Conservation (phyloP, 2,797 vertebrate genomes). For the Acestrorhynchus altus region DNA sequence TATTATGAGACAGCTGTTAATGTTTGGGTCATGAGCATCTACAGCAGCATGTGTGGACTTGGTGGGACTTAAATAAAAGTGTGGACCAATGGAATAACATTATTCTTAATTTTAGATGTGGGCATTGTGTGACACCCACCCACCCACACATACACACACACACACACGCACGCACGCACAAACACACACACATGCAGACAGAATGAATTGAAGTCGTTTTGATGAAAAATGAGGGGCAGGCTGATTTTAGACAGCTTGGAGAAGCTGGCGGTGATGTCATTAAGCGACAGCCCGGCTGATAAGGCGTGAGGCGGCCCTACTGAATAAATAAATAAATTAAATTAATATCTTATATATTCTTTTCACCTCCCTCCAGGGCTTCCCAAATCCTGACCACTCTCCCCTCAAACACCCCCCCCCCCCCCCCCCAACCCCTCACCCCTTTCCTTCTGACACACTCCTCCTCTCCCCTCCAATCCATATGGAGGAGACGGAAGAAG, state of each 20-base stretch:
- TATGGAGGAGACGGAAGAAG: slow-evolving; percentile 55
- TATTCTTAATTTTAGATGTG: slow-evolving; percentile 51
- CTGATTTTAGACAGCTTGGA: slow-evolving; percentile 76
- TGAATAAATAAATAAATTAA: slow-evolving; percentile 86
- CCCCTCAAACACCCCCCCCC: slow-evolving; percentile 67
- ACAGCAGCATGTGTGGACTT: slow-evolving; percentile 16
- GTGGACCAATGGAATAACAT: slow-evolving; percentile 44
- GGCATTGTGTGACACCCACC: slow-evolving; percentile 42
- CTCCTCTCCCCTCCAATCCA: slow-evolving; percentile 68
- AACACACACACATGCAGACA: slow-evolving; percentile 23
- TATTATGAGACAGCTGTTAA: background rate
- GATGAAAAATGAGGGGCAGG: slow-evolving; percentile 72
- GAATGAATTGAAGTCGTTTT: slow-evolving; percentile 72
- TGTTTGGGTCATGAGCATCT: slow-evolving; percentile 16
- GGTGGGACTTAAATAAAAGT: slow-evolving; percentile 29
- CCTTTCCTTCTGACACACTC: slow-evolving; percentile 59
- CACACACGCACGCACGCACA: slow-evolving; percentile 42
- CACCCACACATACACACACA: slow-evolving; percentile 36
- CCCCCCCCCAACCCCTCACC: slow-evolving; percentile 65
- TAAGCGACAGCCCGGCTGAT: slow-evolving; percentile 75
- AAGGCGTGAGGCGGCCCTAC: slow-evolving; percentile 67
- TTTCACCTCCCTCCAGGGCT: slow-evolving; percentile 73
- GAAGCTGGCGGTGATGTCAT: slow-evolving; percentile 77
- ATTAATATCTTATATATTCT: slow-evolving; percentile 79
- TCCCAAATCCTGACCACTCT: slow-evolving; percentile 74